Evolutionary conservation across 2,797 vertebrate species (phyloP).

Genomic region (Arnoldichthys spilopterus): DNA sequence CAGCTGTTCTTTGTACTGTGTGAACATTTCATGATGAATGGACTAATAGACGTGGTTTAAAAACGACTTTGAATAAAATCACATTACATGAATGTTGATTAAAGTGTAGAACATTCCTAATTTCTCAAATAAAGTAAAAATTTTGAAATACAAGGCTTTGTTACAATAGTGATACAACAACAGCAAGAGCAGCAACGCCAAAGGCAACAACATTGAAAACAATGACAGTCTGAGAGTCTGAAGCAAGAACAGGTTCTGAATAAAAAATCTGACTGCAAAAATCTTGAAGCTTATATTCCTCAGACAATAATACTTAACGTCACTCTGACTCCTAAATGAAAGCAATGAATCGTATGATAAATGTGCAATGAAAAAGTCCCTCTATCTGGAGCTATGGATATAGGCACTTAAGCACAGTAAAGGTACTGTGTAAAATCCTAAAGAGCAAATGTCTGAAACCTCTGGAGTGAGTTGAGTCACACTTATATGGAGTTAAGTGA

Average conservation of each 20-base stretch:
- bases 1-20: too few relatives aligned
- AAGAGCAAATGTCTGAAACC: constrained; percentile 11
- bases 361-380: background rate
- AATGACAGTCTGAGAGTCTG: too few relatives aligned
- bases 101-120: too few relatives aligned
- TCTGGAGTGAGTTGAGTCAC: constrained; percentile 54
- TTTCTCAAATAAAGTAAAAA: background rate
- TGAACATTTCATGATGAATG: background rate
- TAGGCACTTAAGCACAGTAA: background rate
- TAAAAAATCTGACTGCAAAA: background rate
- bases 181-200: too few relatives aligned
- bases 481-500: constrained; percentile 37
- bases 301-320: background rate
- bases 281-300: background rate
- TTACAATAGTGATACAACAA: too few relatives aligned
- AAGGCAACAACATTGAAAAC: too few relatives aligned
- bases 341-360: background rate
- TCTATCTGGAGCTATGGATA: background rate
- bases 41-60: background rate
- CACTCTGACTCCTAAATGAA: background rate
- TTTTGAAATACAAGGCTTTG: background rate
- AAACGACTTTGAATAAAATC: background rate
- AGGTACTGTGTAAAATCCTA: background rate
- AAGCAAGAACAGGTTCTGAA: background rate
- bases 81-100: background rate